Evolutionary conservation across 2,113 vertebrate genomes (phyloP), one percentile per base, ranked within the genome.

Genomic region (Pterocles gutturalis): DNA sequence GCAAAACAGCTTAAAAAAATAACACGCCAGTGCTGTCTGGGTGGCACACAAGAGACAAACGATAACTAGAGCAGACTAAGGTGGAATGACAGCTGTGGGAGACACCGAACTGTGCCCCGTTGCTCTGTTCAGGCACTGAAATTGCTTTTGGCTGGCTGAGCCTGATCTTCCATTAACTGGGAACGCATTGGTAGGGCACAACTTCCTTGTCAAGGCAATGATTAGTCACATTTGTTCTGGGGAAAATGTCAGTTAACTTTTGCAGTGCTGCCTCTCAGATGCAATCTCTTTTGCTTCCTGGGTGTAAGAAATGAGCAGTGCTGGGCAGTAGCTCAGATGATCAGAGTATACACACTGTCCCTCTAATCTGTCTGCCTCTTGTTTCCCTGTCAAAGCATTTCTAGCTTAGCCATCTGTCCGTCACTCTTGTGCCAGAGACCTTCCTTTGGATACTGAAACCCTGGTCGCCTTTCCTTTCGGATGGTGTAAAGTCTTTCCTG

Each of bases 1-100:
- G 22, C 16, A 66, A 71, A 76, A 26, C n/a, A 48, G 41, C 41
- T 41, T 41, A 11, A 25, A 67, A 49, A 71, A 58, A 12, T 29
- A 48, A 22, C 13, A 9, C 1, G 0, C 34, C 0, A 2, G 43
- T 64, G 71, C 17, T 57, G 22, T 17, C 49, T 48, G 18, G 13
- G 36, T 36, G 43, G 22, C 55, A 75, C 54, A 12, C 3, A 26
- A 24, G 41, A 57, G 65, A 28, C 20, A 41, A 33, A 26, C 18
- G 12, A 4, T 46, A 49, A 33, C 8, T 28, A 36, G 71, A 75
- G 48, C 43, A 51, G 70, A 9, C 13, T 34, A 10, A 34, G 17
- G 72, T 86, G 36, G 29, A 43, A 64, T 62, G 36, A 3, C 15
- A 58, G 48, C 11, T 29, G 49, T 73, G 82, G 60, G 60, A 29